phyloP scores from a whole-genome alignment of 2,888 invertebrate species.

The Tenthredo notha region DNA sequence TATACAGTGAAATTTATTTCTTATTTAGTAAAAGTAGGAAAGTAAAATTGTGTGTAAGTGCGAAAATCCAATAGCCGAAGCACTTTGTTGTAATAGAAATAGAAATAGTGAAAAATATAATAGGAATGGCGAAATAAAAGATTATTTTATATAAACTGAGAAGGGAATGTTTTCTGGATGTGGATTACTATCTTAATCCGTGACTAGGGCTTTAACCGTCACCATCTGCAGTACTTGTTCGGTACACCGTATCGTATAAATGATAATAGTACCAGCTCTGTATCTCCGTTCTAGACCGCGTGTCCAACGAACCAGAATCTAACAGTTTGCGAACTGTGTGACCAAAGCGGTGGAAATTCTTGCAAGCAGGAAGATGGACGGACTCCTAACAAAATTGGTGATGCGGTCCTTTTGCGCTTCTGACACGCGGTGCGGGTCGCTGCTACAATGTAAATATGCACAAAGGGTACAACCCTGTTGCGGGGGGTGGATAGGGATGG shows the following conservation, averaged over 20 bases:
- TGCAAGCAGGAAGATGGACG: conserved; percentile 23
- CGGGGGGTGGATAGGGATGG: too few relatives aligned
- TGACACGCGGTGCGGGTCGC: conserved; percentile 28
- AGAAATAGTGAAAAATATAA: not conserved
- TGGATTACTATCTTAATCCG: conserved; percentile 27
- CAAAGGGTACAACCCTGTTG: conserved; percentile 43
- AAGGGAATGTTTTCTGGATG: not conserved
- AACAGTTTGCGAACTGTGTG: conserved; percentile 30
- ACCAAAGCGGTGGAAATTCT: conserved; percentile 40
- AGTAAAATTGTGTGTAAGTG: not conserved
- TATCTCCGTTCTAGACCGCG: not conserved
- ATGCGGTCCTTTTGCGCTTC: conserved; percentile 34
- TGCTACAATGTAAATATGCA: conserved; percentile 44
- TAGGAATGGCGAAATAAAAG: not conserved
- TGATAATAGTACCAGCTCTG: not conserved
- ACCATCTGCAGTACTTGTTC: not conserved
- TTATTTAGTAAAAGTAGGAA: not conserved
- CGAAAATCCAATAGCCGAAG: not conserved
- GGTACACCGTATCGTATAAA: not conserved
- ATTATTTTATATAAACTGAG: not conserved
- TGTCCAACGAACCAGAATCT: conserved; percentile 36
- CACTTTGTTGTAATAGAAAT: not conserved
- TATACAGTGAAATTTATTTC: not conserved
- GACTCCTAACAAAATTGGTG: conserved; percentile 25
- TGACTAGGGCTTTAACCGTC: not conserved